phyloP scores from a whole-genome alignment of 2,797 vertebrate genomes.

The Chiloscyllium punctatum region DNA sequence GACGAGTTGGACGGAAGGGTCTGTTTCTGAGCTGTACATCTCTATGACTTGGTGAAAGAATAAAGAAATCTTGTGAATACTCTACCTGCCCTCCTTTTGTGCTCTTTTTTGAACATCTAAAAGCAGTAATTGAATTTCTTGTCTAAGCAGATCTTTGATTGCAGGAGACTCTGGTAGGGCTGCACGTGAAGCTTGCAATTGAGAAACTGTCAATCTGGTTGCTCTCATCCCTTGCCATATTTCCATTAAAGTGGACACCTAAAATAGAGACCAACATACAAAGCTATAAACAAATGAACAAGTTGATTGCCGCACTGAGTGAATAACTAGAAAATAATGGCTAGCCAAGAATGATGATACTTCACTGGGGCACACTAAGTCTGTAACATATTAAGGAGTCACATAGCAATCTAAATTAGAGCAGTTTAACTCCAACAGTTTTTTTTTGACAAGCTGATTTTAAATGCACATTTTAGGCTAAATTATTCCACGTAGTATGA shows the following conservation, averaged over 20 bases:
- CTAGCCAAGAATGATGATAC: neutral
- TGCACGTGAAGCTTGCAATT: neutral
- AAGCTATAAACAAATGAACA: neutral
- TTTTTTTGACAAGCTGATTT: neutral
- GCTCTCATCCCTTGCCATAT: constrained; percentile 50
- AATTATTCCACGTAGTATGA: neutral
- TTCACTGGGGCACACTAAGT: neutral
- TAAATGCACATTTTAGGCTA: neutral
- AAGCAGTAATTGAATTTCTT: constrained; percentile 61
- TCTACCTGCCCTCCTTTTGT: constrained; percentile 58
- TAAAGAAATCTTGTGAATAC: neutral
- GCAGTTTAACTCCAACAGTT: neutral
- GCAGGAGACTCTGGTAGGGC: constrained; percentile 59
- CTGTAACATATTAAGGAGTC: neutral
- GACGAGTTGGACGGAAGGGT: no score
- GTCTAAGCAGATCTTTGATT: constrained; percentile 58
- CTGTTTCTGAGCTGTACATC: no score
- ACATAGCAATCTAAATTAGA: neutral
- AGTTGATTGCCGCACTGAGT: neutral
- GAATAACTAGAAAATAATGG: neutral
- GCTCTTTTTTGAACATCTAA: constrained; percentile 54
- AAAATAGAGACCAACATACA: neutral
- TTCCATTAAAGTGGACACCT: constrained; percentile 55
- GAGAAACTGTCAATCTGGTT: constrained; percentile 38
- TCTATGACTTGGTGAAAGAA: neutral